Evolutionary conservation across 2,113 vertebrate species (phyloP).

Genomic region (Callionymus lyra): DNA sequence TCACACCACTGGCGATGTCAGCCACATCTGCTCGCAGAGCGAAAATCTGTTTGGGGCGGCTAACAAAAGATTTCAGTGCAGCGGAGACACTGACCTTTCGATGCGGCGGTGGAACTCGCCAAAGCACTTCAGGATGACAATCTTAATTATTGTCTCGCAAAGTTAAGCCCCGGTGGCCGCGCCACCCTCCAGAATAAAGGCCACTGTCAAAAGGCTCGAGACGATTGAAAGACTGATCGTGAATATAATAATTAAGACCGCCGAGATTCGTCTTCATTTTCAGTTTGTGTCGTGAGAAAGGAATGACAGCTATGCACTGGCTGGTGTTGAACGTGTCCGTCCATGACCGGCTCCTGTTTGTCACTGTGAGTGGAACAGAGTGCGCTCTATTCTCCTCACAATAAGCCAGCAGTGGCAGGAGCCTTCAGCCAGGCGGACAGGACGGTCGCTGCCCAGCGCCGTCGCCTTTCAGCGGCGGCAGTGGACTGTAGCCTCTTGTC

Average conservation of each 20-base stretch:
- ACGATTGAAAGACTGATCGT: constrained; percentile 39
- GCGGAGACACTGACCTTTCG: constrained; percentile 61
- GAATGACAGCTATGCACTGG: constrained; percentile 39
- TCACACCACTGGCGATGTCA: constrained; percentile 51
- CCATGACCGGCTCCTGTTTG: constrained; percentile 42
- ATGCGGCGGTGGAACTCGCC: constrained; percentile 38
- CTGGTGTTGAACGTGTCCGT: constrained; percentile 13
- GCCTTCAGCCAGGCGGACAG: constrained; percentile 30
- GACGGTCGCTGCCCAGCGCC: constrained; percentile 15
- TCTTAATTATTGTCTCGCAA: constrained; percentile 62
- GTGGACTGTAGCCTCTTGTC: constrained; percentile 45
- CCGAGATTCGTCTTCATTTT: constrained; percentile 34
- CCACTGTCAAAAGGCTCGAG: constrained; percentile 36
- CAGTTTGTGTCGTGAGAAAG: constrained; percentile 33
- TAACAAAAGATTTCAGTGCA: constrained; percentile 53
- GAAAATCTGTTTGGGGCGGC: constrained; percentile 57
- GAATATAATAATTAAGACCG: constrained; percentile 50
- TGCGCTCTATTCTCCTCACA: constrained; percentile 46
- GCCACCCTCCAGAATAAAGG: constrained; percentile 40
- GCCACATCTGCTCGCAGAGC: constrained; percentile 57
- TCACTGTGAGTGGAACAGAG: constrained; percentile 45
- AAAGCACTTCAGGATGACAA: constrained; percentile 53
- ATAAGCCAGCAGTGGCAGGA: constrained; percentile 40
- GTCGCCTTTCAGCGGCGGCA: constrained; percentile 28
- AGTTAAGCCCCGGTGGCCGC: constrained; percentile 17